Conservation (phyloP, 2,888 invertebrate species). For the Coelopa pilipes region DNA sequence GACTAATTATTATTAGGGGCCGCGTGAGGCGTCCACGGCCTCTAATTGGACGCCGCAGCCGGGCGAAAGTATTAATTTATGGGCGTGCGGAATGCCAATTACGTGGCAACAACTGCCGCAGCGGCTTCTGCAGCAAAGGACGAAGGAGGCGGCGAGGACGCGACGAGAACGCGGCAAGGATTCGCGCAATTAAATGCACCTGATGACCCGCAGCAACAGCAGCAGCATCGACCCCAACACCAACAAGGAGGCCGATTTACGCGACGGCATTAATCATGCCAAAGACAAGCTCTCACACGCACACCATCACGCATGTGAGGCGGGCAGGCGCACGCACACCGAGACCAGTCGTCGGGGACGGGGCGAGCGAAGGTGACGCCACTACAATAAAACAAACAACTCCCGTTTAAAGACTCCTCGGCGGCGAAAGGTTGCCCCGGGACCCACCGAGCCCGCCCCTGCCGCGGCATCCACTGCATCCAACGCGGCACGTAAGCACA, state of each 20-base stretch:
- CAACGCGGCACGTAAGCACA: conserved; percentile 46
- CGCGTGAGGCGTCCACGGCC: neutral
- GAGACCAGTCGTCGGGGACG: too few relatives aligned
- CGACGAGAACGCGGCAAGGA: conserved; percentile 40
- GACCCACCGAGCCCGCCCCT: too few relatives aligned
- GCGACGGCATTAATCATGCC: conserved; percentile 31
- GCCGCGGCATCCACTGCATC: neutral
- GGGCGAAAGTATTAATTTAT: conserved; percentile 61
- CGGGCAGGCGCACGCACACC: neutral
- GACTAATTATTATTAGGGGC: conserved; percentile 29
- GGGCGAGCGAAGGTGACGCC: too few relatives aligned
- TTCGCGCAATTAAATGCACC: conserved; percentile 64
- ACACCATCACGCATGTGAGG: neutral
- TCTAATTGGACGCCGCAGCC: conserved; percentile 49
- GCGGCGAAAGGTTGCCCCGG: too few relatives aligned
- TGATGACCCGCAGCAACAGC: conserved; percentile 51
- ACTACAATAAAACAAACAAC: too few relatives aligned
- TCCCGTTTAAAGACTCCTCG: neutral
- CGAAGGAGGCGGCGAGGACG: too few relatives aligned
- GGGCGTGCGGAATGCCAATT: conserved; percentile 56
- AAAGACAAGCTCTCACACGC: neutral
- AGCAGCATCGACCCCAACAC: neutral
- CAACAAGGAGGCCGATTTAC: neutral
- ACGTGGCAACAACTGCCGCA: conserved; percentile 38
- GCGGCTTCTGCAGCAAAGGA: neutral